Percentiles rank a stretch among this genome's conserved stretches.
Conservation (phyloP, 2,888 invertebrate genomes). For the Macropis europaea region DNA sequence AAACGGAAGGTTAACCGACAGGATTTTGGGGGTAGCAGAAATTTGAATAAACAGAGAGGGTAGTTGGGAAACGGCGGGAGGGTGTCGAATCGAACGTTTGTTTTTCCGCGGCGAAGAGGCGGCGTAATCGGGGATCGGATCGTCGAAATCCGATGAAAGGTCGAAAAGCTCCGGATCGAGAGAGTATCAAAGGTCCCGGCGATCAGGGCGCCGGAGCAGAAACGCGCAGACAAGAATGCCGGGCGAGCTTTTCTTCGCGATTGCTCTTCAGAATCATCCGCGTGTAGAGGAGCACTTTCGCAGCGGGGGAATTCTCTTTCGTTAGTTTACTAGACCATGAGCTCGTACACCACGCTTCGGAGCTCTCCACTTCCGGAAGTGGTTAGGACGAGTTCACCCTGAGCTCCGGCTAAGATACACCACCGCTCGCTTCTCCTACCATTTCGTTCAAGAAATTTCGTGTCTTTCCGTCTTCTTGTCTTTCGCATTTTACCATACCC, state of each 20-base stretch:
- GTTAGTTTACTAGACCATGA: conserved; percentile 50
- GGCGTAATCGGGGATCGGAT: conserved; percentile 33
- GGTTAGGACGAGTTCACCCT: conserved; percentile 42
- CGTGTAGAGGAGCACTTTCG: conserved; percentile 43
- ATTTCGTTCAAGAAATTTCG: background rate
- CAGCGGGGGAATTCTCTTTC: conserved; percentile 50
- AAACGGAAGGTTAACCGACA: conserved; percentile 2
- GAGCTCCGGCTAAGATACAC: conserved; percentile 40
- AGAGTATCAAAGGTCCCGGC: too few species aligned
- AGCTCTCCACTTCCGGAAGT: conserved; percentile 27
- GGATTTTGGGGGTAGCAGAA: background rate
- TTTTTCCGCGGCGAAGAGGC: conserved; percentile 14
- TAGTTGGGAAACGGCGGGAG: background rate
- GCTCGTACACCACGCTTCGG: conserved; percentile 40
- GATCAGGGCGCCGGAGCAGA: conserved; percentile 11
- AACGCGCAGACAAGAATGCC: conserved; percentile 27
- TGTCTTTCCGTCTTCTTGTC: background rate
- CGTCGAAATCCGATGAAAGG: conserved; percentile 32
- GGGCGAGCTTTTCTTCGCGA: conserved; percentile 34
- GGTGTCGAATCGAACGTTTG: conserved; percentile 35
- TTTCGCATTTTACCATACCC: background rate
- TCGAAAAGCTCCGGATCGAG: conserved; percentile 31
- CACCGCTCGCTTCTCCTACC: conserved; percentile 8
- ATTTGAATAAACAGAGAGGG: conserved; percentile 27
- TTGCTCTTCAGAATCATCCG: conserved; percentile 42